phyloP scores from a whole-genome alignment of 1,140 invertebrate species.

The Heliothis subflexa region DNA sequence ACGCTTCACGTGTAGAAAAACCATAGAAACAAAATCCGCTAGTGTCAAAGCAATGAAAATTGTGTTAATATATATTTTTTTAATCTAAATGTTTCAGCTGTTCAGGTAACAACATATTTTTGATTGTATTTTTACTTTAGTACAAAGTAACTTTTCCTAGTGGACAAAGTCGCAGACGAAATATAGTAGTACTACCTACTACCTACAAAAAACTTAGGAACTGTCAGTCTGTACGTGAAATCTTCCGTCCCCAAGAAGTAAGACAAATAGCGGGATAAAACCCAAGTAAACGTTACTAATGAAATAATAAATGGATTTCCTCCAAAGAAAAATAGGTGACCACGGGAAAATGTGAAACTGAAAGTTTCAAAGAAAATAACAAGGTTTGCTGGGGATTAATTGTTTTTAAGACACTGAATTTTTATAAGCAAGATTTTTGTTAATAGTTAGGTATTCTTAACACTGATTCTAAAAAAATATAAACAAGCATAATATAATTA shows the following conservation, averaged over 20 bases:
- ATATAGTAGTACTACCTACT: not conserved
- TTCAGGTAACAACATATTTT: no score
- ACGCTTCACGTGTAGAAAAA: no score
- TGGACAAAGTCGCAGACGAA: not conserved
- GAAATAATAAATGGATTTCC: constrained; percentile 62
- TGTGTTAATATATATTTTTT: no score
- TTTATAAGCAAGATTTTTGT: no score
- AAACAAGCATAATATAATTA: no score
- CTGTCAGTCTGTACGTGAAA: not conserved
- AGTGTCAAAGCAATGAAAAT: no score
- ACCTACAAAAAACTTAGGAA: not conserved
- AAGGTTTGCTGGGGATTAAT: not conserved
- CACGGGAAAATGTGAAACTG: not conserved
- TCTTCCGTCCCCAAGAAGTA: constrained; percentile 48
- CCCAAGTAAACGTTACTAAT: constrained; percentile 59
- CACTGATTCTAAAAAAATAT: no score
- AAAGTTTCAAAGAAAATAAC: constrained; percentile 1
- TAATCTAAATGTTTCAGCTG: no score
- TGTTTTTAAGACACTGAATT: not conserved
- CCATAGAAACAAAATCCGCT: no score
- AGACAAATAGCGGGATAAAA: constrained; percentile 61
- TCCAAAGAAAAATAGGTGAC: constrained; percentile 45
- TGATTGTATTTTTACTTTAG: not conserved
- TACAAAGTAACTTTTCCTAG: no score
- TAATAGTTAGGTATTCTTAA: no score